Conservation (phyloP, 2,797 vertebrate species). For the Peromyscus aztecus region DNA sequence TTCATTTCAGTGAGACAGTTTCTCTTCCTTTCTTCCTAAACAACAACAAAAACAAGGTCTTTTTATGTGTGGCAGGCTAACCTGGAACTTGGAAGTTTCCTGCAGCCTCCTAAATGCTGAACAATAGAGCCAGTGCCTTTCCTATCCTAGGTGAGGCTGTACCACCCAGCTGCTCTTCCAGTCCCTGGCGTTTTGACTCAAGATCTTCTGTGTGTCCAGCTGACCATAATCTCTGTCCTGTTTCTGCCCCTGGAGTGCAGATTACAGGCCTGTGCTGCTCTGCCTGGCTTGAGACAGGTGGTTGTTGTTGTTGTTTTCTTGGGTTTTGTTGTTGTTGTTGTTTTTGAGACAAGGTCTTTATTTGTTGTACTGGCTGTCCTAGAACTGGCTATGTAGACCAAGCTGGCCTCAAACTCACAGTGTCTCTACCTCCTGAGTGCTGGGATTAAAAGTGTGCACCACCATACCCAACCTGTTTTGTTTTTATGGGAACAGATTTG, state of each 20-base stretch:
- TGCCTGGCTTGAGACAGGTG: neutral
- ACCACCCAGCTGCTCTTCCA: neutral
- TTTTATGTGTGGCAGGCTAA: neutral
- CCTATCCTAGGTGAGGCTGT: neutral
- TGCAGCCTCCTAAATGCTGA: neutral
- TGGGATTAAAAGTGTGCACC: neutral
- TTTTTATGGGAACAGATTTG: slow-evolving; percentile 3
- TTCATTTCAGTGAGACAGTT: neutral
- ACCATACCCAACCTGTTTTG: neutral
- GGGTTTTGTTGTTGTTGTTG: neutral
- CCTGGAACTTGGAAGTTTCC: neutral
- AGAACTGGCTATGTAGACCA: neutral
- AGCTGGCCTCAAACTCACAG: neutral
- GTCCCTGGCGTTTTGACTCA: neutral
- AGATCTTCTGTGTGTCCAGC: neutral
- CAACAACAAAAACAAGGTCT: neutral
- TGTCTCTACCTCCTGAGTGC: neutral
- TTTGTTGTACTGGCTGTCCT: neutral
- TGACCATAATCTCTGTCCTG: neutral
- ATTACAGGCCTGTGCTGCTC: neutral
- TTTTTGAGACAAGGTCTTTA: neutral
- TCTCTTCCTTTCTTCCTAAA: neutral
- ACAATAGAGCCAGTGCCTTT: neutral
- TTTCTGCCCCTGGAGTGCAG: neutral
- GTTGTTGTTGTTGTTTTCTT: neutral